A percentile compares a stretch with the other conserved stretches of the same genome.
These are phyloP conservation scores for Aquatica leii DNA, from an alignment of 2,888 invertebrate genomes.

Conservation along the genomic window DNA sequence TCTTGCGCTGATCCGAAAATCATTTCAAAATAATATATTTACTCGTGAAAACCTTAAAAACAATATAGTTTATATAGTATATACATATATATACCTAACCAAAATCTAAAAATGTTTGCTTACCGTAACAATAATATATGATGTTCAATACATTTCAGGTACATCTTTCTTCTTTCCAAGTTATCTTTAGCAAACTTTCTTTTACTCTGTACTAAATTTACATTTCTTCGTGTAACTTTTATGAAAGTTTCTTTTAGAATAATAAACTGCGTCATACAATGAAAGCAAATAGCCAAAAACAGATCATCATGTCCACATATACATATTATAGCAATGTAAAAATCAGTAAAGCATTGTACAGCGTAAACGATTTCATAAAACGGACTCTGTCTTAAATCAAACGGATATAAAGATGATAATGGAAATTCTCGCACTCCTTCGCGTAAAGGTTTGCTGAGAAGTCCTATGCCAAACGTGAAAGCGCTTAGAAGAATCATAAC, in stretches of 20 bases:
- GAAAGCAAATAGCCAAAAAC: conserved; percentile 34
- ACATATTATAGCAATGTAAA: conserved; percentile 26
- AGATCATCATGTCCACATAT: conserved; percentile 40
- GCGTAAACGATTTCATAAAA: conserved; percentile 38
- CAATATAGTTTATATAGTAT: no score
- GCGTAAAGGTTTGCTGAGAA: conserved; percentile 32
- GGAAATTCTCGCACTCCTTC: conserved; percentile 33
- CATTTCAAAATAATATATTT: no score
- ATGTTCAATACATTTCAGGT: conserved; percentile 30
- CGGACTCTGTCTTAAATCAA: conserved; percentile 28
- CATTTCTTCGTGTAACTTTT: conserved; percentile 20
- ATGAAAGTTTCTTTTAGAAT: conserved; percentile 30
- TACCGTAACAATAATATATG: conserved; percentile 39
- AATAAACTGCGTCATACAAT: conserved; percentile 38
- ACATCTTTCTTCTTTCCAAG: not conserved
- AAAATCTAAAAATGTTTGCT: no score
- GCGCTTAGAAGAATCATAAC: conserved; percentile 25
- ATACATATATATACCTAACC: no score
- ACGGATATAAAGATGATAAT: conserved; percentile 38
- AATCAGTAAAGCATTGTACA: conserved; percentile 32
- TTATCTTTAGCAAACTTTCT: no score
- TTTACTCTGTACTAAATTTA: no score
- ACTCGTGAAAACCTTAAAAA: no score
- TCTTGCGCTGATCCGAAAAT: no score
- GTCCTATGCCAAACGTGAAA: conserved; percentile 30